These are phyloP conservation scores for Xestia ashworthii DNA, from an alignment of 2,888 invertebrate genomes.

Conservation along the genomic window DNA sequence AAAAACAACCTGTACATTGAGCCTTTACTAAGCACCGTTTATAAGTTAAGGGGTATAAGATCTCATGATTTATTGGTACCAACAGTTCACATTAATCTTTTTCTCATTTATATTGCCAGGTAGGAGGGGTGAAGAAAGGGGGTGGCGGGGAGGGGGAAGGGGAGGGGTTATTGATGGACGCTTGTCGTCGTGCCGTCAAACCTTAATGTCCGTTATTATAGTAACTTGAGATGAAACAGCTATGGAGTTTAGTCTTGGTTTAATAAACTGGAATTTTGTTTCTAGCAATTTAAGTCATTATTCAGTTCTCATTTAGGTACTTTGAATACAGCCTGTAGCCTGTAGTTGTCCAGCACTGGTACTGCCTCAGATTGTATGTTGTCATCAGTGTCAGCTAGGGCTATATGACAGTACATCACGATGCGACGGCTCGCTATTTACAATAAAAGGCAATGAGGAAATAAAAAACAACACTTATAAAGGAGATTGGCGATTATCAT, in stretches of 20 bases:
- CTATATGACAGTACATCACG: conserved; percentile 10
- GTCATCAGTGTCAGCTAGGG: not conserved
- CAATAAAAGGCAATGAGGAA: not conserved
- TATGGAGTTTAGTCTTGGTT: conserved; percentile 14
- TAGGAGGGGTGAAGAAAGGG: conserved; percentile 36
- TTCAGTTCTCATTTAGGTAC: not conserved
- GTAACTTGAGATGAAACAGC: conserved; percentile 63
- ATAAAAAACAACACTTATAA: conserved; percentile 13
- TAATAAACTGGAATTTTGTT: conserved; percentile 16
- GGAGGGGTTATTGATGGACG: conserved; percentile 69
- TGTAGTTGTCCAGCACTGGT: not conserved
- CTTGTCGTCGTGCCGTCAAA: conserved; percentile 59
- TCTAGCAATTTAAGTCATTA: not conserved
- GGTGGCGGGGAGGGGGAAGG: not conserved
- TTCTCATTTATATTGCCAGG: conserved; percentile 71
- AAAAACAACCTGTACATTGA: conserved; percentile 30
- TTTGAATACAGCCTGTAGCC: not conserved
- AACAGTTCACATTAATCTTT: conserved; percentile 74
- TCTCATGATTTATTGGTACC: conserved; percentile 70
- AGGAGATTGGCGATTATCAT: not conserved
- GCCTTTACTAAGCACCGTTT: conserved; percentile 56
- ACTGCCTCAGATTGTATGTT: not conserved
- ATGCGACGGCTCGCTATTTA: not conserved
- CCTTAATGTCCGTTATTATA: conserved; percentile 59
- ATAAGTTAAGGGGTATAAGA: conserved; percentile 58